Base-by-base conservation (phyloP, 2,797 vertebrate species). In the Hyperoplus immaculatus region DNA sequence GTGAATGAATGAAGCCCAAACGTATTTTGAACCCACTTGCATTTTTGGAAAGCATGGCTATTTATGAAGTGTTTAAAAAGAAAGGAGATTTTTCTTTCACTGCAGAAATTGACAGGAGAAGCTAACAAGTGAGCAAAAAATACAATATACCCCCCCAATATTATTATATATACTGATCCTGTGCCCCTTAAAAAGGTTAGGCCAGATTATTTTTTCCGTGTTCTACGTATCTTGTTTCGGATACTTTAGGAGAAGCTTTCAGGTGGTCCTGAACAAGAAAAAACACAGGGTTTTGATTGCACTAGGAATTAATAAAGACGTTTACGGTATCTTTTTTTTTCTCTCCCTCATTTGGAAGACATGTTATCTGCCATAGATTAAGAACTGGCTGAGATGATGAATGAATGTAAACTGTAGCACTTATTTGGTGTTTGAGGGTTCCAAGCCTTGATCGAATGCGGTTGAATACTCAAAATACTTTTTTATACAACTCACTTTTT, bases 401-500 rank as follows among this genome's bases (percentile, higher is more conserved):
- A 78, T 94, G 90, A 93, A 94, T 93, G 93, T 94, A 88, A 90
- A 87, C 62, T 84, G 89, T 91, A 92, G 90, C 88, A 91, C 87
- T 91, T 90, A 83, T 89, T 84, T 79, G 64, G 73, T 43, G 29
- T 29, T 29, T 29, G 38, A 79, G 38, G 78, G 77, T 45, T 84
- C 74, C 38, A 70, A 77, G 72, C 71, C 54, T 76, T 69, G 60
- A 85, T 78, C 82, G 43, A 81, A 83, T 54, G 72, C 59, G 72
- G 54, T 75, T 60, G 82, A 85, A 85, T 71, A 74, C 64, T 63
- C 39, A 82, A 78, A 78, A n/a, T 62, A 12, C 59, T 47, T 85
- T 77, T 78, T 68, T 74, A 16, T 60, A 56, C 43, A n/a, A 70
- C 21, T 65, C 11, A 11, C 10, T 42, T 72, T 75, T 63, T 64